Percentiles rank a stretch among this genome's conserved stretches.
Conservation (phyloP, 2,888 invertebrate species). For the Sinohyriopsis cumingii region DNA sequence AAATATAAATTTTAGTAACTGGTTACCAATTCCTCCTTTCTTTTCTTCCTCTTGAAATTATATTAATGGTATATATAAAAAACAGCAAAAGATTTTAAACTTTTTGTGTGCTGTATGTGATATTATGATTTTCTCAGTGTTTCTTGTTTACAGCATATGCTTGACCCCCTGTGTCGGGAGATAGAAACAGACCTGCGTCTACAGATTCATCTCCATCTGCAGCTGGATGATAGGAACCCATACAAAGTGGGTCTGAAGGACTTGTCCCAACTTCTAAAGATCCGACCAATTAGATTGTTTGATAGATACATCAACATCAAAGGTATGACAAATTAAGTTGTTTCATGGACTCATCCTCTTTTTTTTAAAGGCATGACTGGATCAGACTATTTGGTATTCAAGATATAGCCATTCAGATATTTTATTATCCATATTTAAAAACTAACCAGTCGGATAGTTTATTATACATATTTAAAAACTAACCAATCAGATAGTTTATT, state of each 20-base stretch:
- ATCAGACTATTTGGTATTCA: background rate
- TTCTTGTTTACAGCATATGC: conserved; percentile 58
- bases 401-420: background rate
- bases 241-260: conserved; percentile 80
- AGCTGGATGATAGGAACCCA: conserved; percentile 79
- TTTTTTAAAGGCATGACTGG: background rate
- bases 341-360: background rate
- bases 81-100: background rate
- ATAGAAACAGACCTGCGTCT: conserved; percentile 94
- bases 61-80: background rate
- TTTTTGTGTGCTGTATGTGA: conserved; percentile 1
- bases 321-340: conserved; percentile 71
- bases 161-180: conserved; percentile 83
- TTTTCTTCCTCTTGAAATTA: no score
- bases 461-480: no score
- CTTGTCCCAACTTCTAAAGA: conserved; percentile 76
- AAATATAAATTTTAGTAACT: no score
- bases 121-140: background rate
- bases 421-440: no score
- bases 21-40: no score
- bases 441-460: no score
- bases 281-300: conserved; percentile 75
- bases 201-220: conserved; percentile 92
- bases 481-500: no score
- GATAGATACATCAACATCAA: conserved; percentile 79